Percentiles rank a stretch among this genome's conserved stretches.
Evolutionary conservation across 2,888 invertebrate genomes (phyloP).

Genomic region (Sinhomidia bicolor): DNA sequence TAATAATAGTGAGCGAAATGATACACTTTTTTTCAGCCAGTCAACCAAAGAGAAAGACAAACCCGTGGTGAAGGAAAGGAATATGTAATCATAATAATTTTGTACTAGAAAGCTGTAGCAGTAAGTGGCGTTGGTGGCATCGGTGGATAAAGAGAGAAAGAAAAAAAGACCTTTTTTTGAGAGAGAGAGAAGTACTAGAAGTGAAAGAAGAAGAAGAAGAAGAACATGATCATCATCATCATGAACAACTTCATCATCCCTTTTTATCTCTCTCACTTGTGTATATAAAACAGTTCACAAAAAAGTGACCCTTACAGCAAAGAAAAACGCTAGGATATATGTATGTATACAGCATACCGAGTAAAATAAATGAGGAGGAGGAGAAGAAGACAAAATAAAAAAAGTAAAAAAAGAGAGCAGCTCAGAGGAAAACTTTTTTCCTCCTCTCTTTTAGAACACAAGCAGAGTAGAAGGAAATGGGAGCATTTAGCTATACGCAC

Average conservation of each 20-base stretch:
- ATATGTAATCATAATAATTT: conserved; percentile 27
- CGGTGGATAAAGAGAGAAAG: neutral
- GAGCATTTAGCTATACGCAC: conserved; percentile 26
- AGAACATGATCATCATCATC: conserved; percentile 37
- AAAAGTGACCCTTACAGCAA: neutral
- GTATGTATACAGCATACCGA: neutral
- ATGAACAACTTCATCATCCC: conserved; percentile 38
- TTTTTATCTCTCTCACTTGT: conserved; percentile 45
- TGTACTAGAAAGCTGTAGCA: neutral
- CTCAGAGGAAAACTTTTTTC: conserved; percentile 22
- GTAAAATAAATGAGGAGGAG: conserved; percentile 8
- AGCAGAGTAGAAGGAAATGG: conserved; percentile 21
- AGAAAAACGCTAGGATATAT: neutral
- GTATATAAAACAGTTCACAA: neutral
- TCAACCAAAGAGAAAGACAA: conserved; percentile 27
- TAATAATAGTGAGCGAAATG: conserved; percentile 8
- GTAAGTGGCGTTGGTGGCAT: neutral
- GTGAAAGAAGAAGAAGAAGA: conserved; percentile 12
- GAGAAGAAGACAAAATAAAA: neutral
- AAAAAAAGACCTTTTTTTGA: conserved; percentile 4
- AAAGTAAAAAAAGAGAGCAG: conserved; percentile 22
- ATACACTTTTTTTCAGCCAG: conserved; percentile 31
- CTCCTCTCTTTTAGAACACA: neutral
- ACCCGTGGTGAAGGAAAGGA: neutral
- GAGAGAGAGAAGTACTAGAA: neutral